Percentiles rank a stretch among this genome's conserved stretches.
Evolutionary conservation across 1,140 invertebrate genomes (phyloP).

Genomic region (Drosophila arizonae): DNA sequence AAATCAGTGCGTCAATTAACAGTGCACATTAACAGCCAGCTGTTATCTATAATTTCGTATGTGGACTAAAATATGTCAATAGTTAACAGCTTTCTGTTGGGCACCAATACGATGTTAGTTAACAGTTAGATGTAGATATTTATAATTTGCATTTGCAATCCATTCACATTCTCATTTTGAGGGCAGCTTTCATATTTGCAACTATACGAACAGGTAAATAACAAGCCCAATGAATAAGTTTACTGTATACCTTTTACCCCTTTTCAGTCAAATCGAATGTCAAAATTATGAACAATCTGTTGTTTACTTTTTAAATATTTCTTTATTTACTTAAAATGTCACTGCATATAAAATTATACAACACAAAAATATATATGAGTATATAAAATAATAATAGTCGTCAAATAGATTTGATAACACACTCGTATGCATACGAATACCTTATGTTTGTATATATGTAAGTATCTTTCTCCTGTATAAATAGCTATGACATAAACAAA

Average conservation of each 20-base stretch:
- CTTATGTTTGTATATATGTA: conserved; percentile 33
- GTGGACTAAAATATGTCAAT: too few relatives aligned
- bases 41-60: too few relatives aligned
- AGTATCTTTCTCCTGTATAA: conserved; percentile 43
- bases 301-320: conserved; percentile 40
- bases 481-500: conserved; percentile 58
- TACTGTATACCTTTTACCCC: not conserved
- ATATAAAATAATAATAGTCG: conserved; percentile 69
- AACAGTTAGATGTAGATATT: too few relatives aligned
- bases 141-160: too few relatives aligned
- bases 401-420: conserved; percentile 67
- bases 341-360: conserved; percentile 78
- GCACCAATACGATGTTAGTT: too few relatives aligned
- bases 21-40: too few relatives aligned
- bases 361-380: conserved; percentile 69
- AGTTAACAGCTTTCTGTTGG: too few relatives aligned
- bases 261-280: not conserved
- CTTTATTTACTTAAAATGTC: conserved; percentile 76
- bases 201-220: too few relatives aligned
- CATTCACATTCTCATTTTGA: too few relatives aligned
- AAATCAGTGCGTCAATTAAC: too few relatives aligned
- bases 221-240: too few relatives aligned
- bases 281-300: not conserved
- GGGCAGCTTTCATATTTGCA: too few relatives aligned
- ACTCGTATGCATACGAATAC: conserved; percentile 75